Percentiles rank a stretch among this genome's conserved stretches.
phyloP scores from a whole-genome alignment of 2,888 invertebrate genomes.

The Neoaliturus tenellus region DNA sequence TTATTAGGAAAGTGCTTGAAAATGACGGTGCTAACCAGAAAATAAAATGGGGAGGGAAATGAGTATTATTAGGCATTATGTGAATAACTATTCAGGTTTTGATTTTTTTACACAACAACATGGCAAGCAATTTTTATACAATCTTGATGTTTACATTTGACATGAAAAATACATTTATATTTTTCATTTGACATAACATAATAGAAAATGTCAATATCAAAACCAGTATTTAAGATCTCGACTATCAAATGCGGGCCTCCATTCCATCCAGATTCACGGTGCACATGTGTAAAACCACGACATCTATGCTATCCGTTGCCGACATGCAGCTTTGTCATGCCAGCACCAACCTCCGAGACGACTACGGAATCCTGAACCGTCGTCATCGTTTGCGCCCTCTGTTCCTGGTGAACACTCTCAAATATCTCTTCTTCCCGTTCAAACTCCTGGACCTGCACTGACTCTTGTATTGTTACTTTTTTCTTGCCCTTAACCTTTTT shows the following conservation, averaged over 20 bases:
- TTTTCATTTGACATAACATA: no score
- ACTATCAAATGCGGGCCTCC: background rate
- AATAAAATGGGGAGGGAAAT: background rate
- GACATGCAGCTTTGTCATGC: conserved; percentile 12
- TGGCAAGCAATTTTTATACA: no score
- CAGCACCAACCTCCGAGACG: conserved; percentile 50
- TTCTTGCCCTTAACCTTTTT: conserved; percentile 70
- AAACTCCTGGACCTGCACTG: conserved; percentile 66
- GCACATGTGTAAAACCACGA: background rate
- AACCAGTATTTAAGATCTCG: background rate
- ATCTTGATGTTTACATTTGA: no score
- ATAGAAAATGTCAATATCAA: no score
- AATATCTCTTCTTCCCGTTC: conserved; percentile 64
- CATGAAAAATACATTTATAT: no score
- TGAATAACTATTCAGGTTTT: no score
- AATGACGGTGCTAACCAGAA: background rate
- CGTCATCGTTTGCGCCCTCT: conserved; percentile 60
- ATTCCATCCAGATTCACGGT: conserved; percentile 29
- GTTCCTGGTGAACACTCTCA: conserved; percentile 45
- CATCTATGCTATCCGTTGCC: conserved; percentile 29
- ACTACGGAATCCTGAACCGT: conserved; percentile 62
- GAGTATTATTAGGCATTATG: no score
- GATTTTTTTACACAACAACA: no score
- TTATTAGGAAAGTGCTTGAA: background rate
- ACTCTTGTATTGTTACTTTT: conserved; percentile 68